Evolutionary conservation across 2,113 vertebrate genomes (phyloP).

Genomic region (Panthera uncia): DNA sequence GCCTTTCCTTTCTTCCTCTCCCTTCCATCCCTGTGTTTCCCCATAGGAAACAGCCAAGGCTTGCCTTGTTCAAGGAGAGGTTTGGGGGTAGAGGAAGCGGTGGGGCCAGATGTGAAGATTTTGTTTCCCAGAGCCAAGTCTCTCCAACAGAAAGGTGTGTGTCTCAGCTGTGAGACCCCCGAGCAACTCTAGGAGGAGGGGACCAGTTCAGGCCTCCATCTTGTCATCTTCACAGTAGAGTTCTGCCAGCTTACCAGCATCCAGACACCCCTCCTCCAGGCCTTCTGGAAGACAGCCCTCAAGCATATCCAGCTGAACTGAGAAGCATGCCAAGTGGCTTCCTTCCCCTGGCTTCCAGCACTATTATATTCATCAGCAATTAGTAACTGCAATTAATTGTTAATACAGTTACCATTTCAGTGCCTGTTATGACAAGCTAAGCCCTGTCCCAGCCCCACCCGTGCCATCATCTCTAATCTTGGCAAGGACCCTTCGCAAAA

Average conservation of each 20-base stretch:
- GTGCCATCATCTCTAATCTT: background rate
- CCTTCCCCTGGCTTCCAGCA: constrained; percentile 37
- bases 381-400: constrained; percentile 63
- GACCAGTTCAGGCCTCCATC: no score
- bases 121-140: background rate
- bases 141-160: background rate
- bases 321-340: constrained; percentile 58
- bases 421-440: background rate
- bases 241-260: constrained; percentile 16
- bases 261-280: constrained; percentile 3
- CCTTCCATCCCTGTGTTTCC: background rate
- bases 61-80: background rate
- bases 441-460: background rate
- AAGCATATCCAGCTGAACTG: constrained; percentile 7
- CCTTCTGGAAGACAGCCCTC: constrained; percentile 44
- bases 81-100: background rate
- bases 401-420: constrained; percentile 42
- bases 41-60: background rate
- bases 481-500: background rate
- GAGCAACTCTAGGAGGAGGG: background rate
- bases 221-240: background rate
- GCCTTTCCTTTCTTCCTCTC: background rate
- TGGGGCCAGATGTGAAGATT: background rate
- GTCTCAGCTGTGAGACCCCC: background rate
- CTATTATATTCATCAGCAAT: constrained; percentile 53